These are phyloP conservation scores for Orchestia grillus DNA, from an alignment of 1,140 invertebrate species.

Conservation along the genomic window DNA sequence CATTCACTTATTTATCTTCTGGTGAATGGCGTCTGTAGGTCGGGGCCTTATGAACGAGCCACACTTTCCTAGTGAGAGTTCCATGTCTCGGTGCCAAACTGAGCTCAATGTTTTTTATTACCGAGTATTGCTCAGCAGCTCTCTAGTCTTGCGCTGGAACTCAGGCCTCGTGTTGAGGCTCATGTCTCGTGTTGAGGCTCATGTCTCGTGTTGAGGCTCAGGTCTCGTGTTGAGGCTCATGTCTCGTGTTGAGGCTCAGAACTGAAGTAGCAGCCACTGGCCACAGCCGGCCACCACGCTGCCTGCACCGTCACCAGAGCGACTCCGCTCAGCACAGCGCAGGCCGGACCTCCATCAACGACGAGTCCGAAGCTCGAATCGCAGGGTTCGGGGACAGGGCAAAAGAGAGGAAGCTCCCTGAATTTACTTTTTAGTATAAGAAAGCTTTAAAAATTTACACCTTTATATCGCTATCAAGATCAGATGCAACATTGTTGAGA, in stretches of 20 bases:
- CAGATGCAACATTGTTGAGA: neutral
- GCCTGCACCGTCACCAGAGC: neutral
- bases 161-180: neutral
- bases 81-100: neutral
- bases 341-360: too few species aligned
- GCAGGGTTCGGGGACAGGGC: neutral
- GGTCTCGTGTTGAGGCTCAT: neutral
- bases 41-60: neutral
- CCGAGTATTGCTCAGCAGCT: neutral
- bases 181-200: neutral
- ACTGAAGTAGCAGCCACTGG: too few species aligned
- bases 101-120: neutral
- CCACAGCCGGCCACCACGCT: neutral
- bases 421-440: neutral
- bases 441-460: neutral
- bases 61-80: neutral
- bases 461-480: neutral
- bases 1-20: neutral
- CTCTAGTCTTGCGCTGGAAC: neutral
- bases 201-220: neutral
- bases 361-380: too few species aligned
- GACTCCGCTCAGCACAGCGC: too few species aligned
- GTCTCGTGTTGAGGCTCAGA: neutral
- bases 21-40: neutral
- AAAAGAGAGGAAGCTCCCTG: neutral